Conservation (phyloP, 2,888 invertebrate species). For the Trichopria drosophilae region DNA sequence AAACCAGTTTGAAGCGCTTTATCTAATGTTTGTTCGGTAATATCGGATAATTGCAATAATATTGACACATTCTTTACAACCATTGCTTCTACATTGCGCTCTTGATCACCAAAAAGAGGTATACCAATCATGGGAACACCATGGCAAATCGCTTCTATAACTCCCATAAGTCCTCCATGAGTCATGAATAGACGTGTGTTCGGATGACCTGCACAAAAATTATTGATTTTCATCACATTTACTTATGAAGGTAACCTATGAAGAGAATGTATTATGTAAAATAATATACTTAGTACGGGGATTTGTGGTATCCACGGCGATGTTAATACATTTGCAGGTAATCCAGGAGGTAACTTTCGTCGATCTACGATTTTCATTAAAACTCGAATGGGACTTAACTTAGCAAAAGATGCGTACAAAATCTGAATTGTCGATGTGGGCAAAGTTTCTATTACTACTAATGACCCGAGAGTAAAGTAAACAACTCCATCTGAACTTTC, state of each 20-base stretch:
- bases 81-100: slow-evolving; percentile 42
- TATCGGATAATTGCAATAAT: slow-evolving; percentile 33
- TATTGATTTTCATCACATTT: too few species aligned
- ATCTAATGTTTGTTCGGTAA: slow-evolving; percentile 44
- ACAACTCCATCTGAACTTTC: slow-evolving; percentile 43
- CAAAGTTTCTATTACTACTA: slow-evolving; percentile 42
- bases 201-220: slow-evolving; percentile 49
- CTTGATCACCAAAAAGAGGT: slow-evolving; percentile 52
- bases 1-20: slow-evolving; percentile 41
- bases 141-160: slow-evolving; percentile 49
- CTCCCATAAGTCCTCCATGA: slow-evolving; percentile 52
- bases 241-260: too few species aligned
- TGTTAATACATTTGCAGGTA: slow-evolving; percentile 41
- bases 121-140: slow-evolving; percentile 53
- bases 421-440: slow-evolving; percentile 35
- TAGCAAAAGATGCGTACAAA: slow-evolving; percentile 40
- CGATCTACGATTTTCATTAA: slow-evolving; percentile 40
- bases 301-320: slow-evolving; percentile 44
- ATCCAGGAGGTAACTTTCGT: slow-evolving; percentile 36
- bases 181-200: slow-evolving; percentile 51
- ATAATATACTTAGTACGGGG: slow-evolving; percentile 22
- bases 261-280: too few species aligned
- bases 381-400: slow-evolving; percentile 42
- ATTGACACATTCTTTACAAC: slow-evolving; percentile 44
- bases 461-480: slow-evolving; percentile 47